A percentile compares a stretch with the other conserved stretches of the same genome.
Evolutionary conservation across 2,888 invertebrate species (phyloP).

Genomic region (Dicranocentrus wangi): DNA sequence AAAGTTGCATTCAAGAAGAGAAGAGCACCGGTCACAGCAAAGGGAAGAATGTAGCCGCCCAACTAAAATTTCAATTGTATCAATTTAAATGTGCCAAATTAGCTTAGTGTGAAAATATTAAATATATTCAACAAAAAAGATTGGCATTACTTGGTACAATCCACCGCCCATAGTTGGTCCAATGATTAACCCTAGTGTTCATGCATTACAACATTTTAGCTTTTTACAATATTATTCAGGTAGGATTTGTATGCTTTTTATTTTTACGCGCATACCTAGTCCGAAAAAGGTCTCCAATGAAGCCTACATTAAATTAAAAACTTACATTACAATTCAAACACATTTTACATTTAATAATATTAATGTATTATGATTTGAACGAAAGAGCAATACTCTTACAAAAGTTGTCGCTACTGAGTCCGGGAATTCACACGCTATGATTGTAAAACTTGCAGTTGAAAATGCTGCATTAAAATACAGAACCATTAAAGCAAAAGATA

Average conservation of each 20-base stretch:
- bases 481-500: slow-evolving; percentile 19
- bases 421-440: slow-evolving; percentile 76
- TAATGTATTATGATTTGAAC: neutral
- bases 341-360: neutral
- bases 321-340: neutral
- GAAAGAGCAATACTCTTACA: slow-evolving; percentile 74
- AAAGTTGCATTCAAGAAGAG: slow-evolving; percentile 50
- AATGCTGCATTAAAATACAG: too few relatives aligned
- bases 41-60: slow-evolving; percentile 77
- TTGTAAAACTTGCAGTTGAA: slow-evolving; percentile 76
- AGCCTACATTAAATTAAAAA: slow-evolving; percentile 74
- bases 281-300: slow-evolving; percentile 76
- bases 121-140: neutral
- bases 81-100: slow-evolving; percentile 6
- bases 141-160: slow-evolving; percentile 74
- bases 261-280: too few relatives aligned
- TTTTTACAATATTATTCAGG: too few relatives aligned
- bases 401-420: slow-evolving; percentile 77
- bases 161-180: slow-evolving; percentile 78
- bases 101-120: slow-evolving; percentile 1
- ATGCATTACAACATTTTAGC: too few relatives aligned
- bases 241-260: too few relatives aligned
- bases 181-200: too few relatives aligned
- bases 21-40: slow-evolving; percentile 75
- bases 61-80: slow-evolving; percentile 68